Percentiles rank a stretch among this genome's conserved stretches.
Evolutionary conservation across 2,888 invertebrate genomes (phyloP).

Genomic region (Limenitis arthemis): DNA sequence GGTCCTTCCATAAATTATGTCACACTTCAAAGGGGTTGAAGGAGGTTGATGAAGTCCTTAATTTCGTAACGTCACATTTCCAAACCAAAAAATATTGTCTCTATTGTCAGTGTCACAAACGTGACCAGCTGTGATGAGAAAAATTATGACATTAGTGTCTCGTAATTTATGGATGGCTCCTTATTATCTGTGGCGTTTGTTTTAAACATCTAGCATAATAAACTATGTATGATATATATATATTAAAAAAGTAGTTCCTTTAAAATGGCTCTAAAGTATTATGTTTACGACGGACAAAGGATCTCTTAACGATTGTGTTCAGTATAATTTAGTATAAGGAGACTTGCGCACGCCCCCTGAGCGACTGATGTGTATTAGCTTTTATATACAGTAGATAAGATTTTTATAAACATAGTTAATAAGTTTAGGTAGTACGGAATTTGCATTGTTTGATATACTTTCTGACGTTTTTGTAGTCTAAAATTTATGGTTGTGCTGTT

Average conservation of each 20-base stretch:
- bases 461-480: not conserved
- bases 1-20: too few species aligned
- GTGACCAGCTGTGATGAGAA: too few species aligned
- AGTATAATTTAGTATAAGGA: constrained; percentile 17
- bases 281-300: constrained; percentile 4
- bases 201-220: too few species aligned
- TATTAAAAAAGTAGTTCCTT: constrained; percentile 5
- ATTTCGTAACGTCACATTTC: too few species aligned
- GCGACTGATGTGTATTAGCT: constrained; percentile 57
- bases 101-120: too few species aligned
- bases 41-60: too few species aligned
- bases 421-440: constrained; percentile 4
- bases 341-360: constrained; percentile 38
- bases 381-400: constrained; percentile 46
- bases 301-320: constrained; percentile 25
- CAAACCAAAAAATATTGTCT: too few species aligned
- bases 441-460: constrained; percentile 10
- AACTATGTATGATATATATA: not conserved
- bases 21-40: too few species aligned
- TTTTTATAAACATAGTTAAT: constrained; percentile 35
- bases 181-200: not conserved
- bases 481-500: constrained; percentile 5
- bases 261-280: constrained; percentile 9
- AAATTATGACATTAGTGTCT: too few species aligned
- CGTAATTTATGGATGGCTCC: too few species aligned